Percentiles rank a stretch among this genome's conserved stretches.
Evolutionary conservation across 2,888 invertebrate species (phyloP).

Genomic region (Stenolophus ochropezus): DNA sequence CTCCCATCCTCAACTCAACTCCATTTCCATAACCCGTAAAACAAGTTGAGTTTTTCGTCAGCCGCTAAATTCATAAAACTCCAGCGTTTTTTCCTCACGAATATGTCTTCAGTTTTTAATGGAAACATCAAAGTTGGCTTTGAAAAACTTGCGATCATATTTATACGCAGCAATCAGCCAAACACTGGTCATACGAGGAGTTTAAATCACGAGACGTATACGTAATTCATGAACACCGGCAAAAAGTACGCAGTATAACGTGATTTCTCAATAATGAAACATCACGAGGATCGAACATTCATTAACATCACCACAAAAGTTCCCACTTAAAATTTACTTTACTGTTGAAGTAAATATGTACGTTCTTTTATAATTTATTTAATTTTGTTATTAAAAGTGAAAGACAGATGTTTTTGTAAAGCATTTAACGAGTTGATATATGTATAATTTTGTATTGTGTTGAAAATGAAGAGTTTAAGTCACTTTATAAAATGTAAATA

Average conservation of each 20-base stretch:
- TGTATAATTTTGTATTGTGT: background rate
- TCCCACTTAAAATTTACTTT: too few species aligned
- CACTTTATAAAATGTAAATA: background rate
- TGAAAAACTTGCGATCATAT: conserved; percentile 46
- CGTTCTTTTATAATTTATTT: background rate
- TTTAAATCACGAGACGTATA: conserved; percentile 61
- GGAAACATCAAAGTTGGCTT: conserved; percentile 55
- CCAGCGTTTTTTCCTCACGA: conserved; percentile 47
- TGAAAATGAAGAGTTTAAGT: background rate
- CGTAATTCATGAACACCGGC: conserved; percentile 67
- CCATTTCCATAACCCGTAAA: conserved; percentile 56
- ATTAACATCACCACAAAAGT: background rate
- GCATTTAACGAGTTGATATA: background rate
- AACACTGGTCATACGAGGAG: conserved; percentile 32
- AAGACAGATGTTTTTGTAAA: background rate
- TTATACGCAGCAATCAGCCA: conserved; percentile 43
- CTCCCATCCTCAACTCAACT: background rate
- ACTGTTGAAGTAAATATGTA: background rate
- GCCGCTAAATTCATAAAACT: conserved; percentile 51
- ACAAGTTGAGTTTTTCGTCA: conserved; percentile 57
- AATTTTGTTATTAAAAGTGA: background rate
- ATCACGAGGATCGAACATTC: background rate
- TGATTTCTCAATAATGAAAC: conserved; percentile 69
- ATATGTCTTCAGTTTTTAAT: conserved; percentile 59
- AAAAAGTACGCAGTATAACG: conserved; percentile 64